phyloP scores from a whole-genome alignment of 1,140 invertebrate species.

The Drosophila kikkawai region DNA sequence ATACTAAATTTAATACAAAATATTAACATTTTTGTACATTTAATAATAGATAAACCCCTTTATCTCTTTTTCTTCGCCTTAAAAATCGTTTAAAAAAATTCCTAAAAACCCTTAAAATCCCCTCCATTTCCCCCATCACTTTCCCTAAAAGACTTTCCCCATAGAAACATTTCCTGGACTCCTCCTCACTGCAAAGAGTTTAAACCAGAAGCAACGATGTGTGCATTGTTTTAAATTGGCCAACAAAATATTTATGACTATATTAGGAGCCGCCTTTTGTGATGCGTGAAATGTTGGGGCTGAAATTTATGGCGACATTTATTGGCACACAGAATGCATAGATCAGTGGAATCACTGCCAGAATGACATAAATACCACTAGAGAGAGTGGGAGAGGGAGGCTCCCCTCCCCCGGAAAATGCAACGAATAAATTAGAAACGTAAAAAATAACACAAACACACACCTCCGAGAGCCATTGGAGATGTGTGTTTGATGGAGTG shows the following conservation, averaged over 20 bases:
- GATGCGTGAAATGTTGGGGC: conserved; percentile 53
- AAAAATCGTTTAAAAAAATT: background rate
- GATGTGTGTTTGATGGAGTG: conserved; percentile 80
- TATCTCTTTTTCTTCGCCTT: too few relatives aligned
- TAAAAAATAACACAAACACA: conserved; percentile 34
- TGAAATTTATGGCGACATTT: conserved; percentile 79
- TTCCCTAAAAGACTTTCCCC: background rate
- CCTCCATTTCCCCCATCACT: background rate
- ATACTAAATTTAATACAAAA: too few relatives aligned
- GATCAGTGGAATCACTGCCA: conserved; percentile 67
- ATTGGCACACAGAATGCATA: conserved; percentile 72
- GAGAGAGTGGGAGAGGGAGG: conserved; percentile 1
- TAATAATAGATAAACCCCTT: background rate
- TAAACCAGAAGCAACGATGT: conserved; percentile 48
- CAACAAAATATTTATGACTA: conserved; percentile 69
- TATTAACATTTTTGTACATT: too few relatives aligned
- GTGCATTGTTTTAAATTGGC: conserved; percentile 62
- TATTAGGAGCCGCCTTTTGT: conserved; percentile 47
- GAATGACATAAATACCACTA: conserved; percentile 68
- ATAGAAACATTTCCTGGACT: background rate
- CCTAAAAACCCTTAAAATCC: conserved; percentile 3
- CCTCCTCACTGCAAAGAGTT: conserved; percentile 4
- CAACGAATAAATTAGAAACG: conserved; percentile 37
- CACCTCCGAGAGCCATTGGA: conserved; percentile 57
- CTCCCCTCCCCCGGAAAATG: conserved; percentile 17